Base-by-base conservation (phyloP, 1,140 invertebrate species). In the Diprion similis region DNA sequence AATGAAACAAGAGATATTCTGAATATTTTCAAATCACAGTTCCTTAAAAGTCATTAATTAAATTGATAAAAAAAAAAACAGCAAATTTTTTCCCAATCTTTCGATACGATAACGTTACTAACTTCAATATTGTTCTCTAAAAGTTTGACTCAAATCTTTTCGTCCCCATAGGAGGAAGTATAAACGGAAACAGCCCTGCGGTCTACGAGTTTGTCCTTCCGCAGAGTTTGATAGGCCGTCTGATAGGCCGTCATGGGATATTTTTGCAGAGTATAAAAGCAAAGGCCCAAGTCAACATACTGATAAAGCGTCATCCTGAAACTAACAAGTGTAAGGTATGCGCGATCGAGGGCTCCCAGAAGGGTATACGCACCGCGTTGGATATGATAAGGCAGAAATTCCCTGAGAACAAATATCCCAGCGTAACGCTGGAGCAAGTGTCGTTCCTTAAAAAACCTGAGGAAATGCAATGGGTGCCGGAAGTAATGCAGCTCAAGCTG, bases 241-340 rank as follows among this genome's bases (percentile, higher is more conserved):
- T 99, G 71, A 98, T 98, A 83, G 97, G 97, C 46, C 92, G 91
- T 79, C 91, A 93, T 78, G 96, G 97, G 19, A 88, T 89, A n/a
- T 94, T 93, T 86, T 92, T 98, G 13, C 93, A 94, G 70, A 90
- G 91, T 78, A 94, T 99, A 66, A 96, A 95, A 83, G 85, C 90
- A 4, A 92, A 93, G 78, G 94, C 95, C 0, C 91, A 93, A 78
- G 94, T 96, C 17, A 92, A 90, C 78, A 93, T 98, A 66, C 87
- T 92, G 69, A 91, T 98, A 8, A 94, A 93, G 84, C 91, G 91
- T 80, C 94, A 96, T 87, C 93, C 92, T 11, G 89, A 87, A n/a
- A 91, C 91, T 64, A 89, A 89, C 70, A 86, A 90, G 10, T 91
- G 92, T 78, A 96, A 96, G 87, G 91, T 97, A 76, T 97, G 96